Conservation (phyloP, 23 tunicate genomes). For the Halocynthia roretzi region DNA sequence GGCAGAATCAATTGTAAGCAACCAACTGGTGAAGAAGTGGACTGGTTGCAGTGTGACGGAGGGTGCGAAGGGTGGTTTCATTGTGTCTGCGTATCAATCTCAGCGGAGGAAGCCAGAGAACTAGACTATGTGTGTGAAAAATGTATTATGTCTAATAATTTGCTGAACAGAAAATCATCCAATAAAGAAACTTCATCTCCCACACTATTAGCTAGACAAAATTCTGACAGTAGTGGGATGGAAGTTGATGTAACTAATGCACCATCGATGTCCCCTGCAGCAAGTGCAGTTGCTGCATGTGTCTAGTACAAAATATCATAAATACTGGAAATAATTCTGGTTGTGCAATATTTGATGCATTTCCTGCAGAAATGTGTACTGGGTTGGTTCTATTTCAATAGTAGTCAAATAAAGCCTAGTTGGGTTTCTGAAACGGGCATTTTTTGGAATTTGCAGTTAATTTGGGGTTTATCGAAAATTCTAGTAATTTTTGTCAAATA, state of each 20-base stretch:
- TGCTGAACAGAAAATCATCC: not conserved
- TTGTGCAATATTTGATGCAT: too few relatives aligned
- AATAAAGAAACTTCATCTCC: not conserved
- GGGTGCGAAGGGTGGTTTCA: constrained; percentile 95
- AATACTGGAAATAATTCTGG: too few relatives aligned
- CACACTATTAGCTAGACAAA: constrained; percentile 6
- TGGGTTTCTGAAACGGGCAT: too few relatives aligned
- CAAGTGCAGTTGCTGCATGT: constrained; percentile 7
- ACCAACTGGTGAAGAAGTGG: constrained; percentile 83
- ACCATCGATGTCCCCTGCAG: constrained; percentile 22
- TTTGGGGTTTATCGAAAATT: too few relatives aligned
- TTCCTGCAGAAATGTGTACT: too few relatives aligned
- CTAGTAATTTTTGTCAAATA: too few relatives aligned
- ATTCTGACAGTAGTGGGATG: constrained; percentile 38
- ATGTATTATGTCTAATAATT: constrained; percentile 42
- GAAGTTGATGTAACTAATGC: constrained; percentile 41
- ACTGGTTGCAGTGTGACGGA: constrained; percentile 95
- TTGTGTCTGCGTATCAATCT: constrained; percentile 69
- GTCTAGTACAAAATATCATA: not conserved
- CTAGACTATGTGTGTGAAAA: constrained; percentile 69
- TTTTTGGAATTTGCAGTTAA: too few relatives aligned
- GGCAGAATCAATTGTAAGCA: constrained; percentile 41
- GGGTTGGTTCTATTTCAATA: too few relatives aligned
- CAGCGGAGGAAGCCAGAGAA: constrained; percentile 65
- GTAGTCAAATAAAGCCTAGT: too few relatives aligned